Evolutionary conservation across 23 tunicate genomes (phyloP), one percentile per base, ranked within the genome.

Genomic region (Phallusia fumigata): DNA sequence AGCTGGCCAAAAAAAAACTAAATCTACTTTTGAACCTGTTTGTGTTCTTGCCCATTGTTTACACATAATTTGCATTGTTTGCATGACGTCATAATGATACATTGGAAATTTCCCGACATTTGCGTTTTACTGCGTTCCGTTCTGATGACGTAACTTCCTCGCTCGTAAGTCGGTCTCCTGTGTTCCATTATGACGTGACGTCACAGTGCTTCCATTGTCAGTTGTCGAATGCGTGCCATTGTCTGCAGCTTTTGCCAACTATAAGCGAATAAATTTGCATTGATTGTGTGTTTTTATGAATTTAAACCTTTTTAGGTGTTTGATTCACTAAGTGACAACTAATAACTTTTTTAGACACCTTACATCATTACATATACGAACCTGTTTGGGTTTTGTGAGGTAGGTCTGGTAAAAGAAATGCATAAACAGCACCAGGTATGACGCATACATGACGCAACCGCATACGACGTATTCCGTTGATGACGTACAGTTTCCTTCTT

Each of bases 381-480:
- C 69, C 69, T 58, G 69, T 58, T 21, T 58, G 5, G 47, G 47
- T 40, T 40, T 40, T 10, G 47, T 40, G 47, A 40, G 47, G 65
- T 92, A 92, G 45, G 79, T 82, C 32, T 83, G 74, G 75, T 84
- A 85, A 44, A 93, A 93, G 82, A 93, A 93, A 64, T 93, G 83
- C 21, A 79, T 26, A 75, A 93, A 93, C 15, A 93, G 81, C 33
- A 82, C 85, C 0, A 93, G 87, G 51, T 93, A 93, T 0, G 98
- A 88, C 36, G 51, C 65, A 44, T 93, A 93, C 93, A 93, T 93
- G 33, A 93, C 31, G 47, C 64, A 32, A 0, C 93, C 98, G 0
- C 72, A 81, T 34, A 69, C 12, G 18, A 78, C 75, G 49, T 93
- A 92, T 36, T 31, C 77, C 0, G 31, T 32, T 2, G 88, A 76